A percentile compares a stretch with the other conserved stretches of the same genome.
Evolutionary conservation across 2,888 invertebrate genomes (phyloP).

Genomic region (Phortica magna): DNA sequence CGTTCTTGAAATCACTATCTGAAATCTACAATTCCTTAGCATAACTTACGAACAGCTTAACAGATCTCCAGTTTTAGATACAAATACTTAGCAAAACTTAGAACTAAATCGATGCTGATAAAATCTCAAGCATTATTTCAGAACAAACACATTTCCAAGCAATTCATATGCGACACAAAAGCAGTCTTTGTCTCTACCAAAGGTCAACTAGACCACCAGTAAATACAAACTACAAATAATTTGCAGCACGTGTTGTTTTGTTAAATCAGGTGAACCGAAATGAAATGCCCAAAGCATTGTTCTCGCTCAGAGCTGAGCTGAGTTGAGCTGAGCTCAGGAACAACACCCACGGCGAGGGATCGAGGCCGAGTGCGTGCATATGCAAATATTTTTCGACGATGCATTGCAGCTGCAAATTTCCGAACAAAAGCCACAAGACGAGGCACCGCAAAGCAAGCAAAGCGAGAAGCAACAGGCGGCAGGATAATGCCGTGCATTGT

Average conservation of each 20-base stretch:
- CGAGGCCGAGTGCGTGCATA: background rate
- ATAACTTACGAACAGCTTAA: too few species aligned
- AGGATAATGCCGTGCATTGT: background rate
- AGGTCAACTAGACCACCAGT: conserved; percentile 18
- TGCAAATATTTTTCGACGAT: background rate
- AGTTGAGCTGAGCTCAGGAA: background rate
- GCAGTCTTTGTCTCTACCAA: background rate
- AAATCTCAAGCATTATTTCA: background rate
- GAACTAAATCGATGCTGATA: background rate
- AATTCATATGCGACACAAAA: background rate
- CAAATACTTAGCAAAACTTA: too few species aligned
- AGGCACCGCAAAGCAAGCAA: background rate
- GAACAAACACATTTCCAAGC: background rate
- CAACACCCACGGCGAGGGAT: background rate
- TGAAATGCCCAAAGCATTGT: background rate
- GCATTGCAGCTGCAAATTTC: conserved; percentile 5
- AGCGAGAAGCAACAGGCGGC: conserved; percentile 7
- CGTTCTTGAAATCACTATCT: too few species aligned
- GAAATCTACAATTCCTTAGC: too few species aligned
- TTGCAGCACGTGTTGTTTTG: conserved; percentile 34
- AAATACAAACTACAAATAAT: background rate
- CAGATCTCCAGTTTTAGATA: too few species aligned
- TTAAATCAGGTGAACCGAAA: conserved; percentile 58
- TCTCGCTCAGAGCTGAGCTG: background rate
- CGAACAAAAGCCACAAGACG: background rate